phyloP scores from a whole-genome alignment of 2,113 vertebrate species.

The Trichechus manatus region DNA sequence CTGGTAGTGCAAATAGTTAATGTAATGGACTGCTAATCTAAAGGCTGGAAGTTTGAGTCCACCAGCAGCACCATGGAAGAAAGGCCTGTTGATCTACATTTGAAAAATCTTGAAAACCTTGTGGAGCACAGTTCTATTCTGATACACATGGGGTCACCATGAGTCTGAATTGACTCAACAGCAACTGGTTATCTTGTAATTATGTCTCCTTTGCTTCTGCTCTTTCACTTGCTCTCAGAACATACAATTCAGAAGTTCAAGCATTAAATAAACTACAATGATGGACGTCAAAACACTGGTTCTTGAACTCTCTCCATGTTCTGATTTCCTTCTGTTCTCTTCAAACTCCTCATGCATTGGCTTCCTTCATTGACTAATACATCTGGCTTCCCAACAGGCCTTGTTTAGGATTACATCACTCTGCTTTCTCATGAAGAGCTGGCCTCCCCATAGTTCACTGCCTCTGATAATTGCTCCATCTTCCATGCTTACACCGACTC shows the following conservation, averaged over 20 bases:
- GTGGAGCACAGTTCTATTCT: neutral
- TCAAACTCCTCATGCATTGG: neutral
- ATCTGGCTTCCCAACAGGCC: neutral
- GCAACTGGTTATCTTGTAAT: neutral
- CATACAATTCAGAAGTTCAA: neutral
- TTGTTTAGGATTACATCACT: neutral
- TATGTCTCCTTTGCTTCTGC: neutral
- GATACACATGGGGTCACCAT: neutral
- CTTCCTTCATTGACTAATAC: neutral
- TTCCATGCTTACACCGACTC: neutral
- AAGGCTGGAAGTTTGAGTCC: neutral
- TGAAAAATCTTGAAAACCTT: neutral
- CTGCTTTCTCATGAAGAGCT: neutral
- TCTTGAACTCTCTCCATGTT: neutral
- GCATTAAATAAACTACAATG: neutral
- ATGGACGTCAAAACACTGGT: neutral
- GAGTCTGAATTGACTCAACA: neutral
- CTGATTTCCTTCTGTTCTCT: neutral
- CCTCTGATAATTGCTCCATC: neutral
- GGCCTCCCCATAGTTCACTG: neutral
- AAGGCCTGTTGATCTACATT: neutral
- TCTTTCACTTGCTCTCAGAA: neutral
- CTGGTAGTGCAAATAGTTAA: too few species aligned
- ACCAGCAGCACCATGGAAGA: neutral
- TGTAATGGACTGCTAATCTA: neutral